Conservation (phyloP, 2,888 invertebrate genomes). For the Chorisops tibialis region DNA sequence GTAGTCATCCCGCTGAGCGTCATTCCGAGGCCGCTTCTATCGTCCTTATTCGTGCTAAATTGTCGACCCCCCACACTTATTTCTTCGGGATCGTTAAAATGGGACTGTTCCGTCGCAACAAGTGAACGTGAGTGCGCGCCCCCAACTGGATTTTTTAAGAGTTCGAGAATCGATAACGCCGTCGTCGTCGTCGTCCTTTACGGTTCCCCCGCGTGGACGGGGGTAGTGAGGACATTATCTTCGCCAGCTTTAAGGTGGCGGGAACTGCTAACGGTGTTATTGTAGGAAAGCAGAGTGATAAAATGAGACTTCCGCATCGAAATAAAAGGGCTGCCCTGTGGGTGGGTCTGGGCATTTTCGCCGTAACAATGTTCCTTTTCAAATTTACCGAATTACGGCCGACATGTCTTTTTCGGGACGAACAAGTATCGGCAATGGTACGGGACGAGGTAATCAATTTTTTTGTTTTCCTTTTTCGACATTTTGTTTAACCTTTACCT, state of each 20-base stretch:
- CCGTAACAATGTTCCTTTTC: conserved; percentile 51
- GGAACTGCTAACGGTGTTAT: background rate
- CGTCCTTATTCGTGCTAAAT: too few relatives aligned
- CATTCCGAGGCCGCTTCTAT: too few relatives aligned
- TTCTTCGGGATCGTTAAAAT: background rate
- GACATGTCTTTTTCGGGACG: conserved; percentile 49
- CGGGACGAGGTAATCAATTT: conserved; percentile 46
- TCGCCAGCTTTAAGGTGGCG: background rate
- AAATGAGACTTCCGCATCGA: conserved; percentile 51
- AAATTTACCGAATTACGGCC: conserved; percentile 51
- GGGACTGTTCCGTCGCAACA: background rate
- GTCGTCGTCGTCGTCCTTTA: conserved; percentile 10
- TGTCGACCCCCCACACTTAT: too few relatives aligned
- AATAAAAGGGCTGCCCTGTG: conserved; percentile 49
- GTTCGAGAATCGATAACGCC: background rate
- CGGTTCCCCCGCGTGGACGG: too few relatives aligned
- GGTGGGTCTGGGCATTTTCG: conserved; percentile 48
- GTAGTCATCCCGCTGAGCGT: background rate
- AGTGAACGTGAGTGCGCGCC: background rate
- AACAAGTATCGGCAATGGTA: conserved; percentile 46
- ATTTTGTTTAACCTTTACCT: conserved; percentile 35
- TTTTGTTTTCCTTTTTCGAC: background rate
- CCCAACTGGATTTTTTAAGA: background rate
- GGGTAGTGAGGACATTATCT: too few relatives aligned
- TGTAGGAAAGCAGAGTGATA: conserved; percentile 27